A percentile compares a stretch with the other conserved stretches of the same genome.
phyloP scores from a whole-genome alignment of 2,113 vertebrate genomes.

The Antigone vipio region DNA sequence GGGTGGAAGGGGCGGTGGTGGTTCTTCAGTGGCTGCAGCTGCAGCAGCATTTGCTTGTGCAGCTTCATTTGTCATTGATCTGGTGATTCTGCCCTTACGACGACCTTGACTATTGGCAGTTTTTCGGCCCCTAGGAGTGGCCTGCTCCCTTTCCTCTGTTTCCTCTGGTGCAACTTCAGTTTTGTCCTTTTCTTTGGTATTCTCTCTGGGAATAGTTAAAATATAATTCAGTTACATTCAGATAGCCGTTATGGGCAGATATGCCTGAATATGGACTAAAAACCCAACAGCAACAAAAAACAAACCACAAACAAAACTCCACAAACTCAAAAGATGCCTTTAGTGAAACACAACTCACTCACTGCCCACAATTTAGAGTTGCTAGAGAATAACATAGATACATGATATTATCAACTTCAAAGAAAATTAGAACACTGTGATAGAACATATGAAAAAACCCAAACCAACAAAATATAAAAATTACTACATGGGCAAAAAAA shows the following conservation, averaged over 20 bases:
- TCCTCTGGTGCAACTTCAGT: slow-evolving; percentile 87
- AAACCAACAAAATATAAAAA: not conserved
- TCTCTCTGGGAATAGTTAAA: slow-evolving; percentile 80
- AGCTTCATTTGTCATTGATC: slow-evolving; percentile 97
- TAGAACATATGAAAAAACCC: not conserved
- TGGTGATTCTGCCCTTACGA: slow-evolving; percentile 93
- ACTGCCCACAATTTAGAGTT: not conserved
- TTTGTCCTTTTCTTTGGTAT: slow-evolving; percentile 96
- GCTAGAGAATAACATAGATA: not conserved
- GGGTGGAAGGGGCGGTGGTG: slow-evolving; percentile 76
- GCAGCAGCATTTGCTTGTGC: slow-evolving; percentile 85
- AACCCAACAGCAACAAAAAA: not conserved
- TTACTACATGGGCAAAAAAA: not conserved
- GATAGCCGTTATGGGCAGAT: not conserved
- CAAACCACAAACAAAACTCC: not conserved
- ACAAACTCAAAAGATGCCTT: not conserved
- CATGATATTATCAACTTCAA: not conserved
- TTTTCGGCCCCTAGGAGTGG: slow-evolving; percentile 90
- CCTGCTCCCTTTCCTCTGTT: slow-evolving; percentile 92
- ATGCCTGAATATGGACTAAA: not conserved
- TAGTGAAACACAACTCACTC: not conserved
- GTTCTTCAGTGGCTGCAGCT: slow-evolving; percentile 82
- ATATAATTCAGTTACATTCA: not conserved
- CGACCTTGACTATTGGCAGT: slow-evolving; percentile 97
- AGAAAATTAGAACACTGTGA: not conserved